A percentile compares a stretch with the other conserved stretches of the same genome.
Conservation (phyloP, 2,888 invertebrate genomes). For the Perdita meconis region DNA sequence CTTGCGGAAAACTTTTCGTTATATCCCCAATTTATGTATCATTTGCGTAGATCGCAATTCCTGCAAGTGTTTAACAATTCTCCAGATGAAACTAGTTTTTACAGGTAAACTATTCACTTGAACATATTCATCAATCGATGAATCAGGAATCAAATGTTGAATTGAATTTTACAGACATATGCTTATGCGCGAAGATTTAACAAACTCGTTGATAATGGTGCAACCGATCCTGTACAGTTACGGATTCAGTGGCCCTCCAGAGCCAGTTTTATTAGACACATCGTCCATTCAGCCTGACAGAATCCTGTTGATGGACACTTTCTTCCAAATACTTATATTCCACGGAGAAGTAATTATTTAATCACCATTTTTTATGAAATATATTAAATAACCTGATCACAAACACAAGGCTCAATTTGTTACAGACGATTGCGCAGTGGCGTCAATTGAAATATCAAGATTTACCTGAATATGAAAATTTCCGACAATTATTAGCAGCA, state of each 20-base stretch:
- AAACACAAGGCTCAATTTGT: not conserved
- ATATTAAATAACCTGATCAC: not conserved
- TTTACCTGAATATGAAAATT: slow-evolving; percentile 98
- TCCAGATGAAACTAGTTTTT: slow-evolving; percentile 99
- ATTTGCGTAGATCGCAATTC: slow-evolving; percentile 98
- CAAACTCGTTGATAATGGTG: slow-evolving; percentile 99
- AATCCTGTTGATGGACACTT: slow-evolving; percentile 99
- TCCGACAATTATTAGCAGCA: slow-evolving; percentile 97
- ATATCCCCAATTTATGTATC: slow-evolving; percentile 99
- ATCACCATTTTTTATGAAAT: not conserved
- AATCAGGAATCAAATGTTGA: not conserved
- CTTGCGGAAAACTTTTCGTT: slow-evolving; percentile 98
- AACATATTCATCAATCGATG: not conserved
- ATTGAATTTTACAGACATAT: slow-evolving; percentile 89
- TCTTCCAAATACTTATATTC: slow-evolving; percentile 99
- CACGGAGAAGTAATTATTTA: slow-evolving; percentile 93
- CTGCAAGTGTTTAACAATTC: slow-evolving; percentile 99
- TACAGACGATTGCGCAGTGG: slow-evolving; percentile 98
- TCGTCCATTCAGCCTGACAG: slow-evolving; percentile 98
- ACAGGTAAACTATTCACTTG: slow-evolving; percentile 87
- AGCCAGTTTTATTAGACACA: slow-evolving; percentile 98
- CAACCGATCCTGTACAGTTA: slow-evolving; percentile 99
- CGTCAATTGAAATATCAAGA: slow-evolving; percentile 97
- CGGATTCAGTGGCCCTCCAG: slow-evolving; percentile 98
- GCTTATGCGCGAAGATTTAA: slow-evolving; percentile 98